Evolutionary conservation across 2,888 invertebrate species (phyloP).

Genomic region (Pachliopta kotzebuea): DNA sequence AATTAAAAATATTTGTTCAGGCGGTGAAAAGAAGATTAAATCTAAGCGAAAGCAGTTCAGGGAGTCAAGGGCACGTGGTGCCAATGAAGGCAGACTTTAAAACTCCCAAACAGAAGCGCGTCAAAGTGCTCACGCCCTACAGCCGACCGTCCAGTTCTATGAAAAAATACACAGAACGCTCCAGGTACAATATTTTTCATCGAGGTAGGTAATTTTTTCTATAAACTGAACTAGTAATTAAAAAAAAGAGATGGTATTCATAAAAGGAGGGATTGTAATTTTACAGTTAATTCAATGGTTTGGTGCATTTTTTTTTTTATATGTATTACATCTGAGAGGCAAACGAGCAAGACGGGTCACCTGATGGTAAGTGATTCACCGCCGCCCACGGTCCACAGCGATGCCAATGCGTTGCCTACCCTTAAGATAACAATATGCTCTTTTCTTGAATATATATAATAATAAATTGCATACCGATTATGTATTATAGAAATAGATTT

Average conservation of each 20-base stretch:
- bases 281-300: constrained; percentile 5
- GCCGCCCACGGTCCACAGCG: too few relatives aligned
- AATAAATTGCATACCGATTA: too few relatives aligned
- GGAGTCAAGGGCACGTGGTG: constrained; percentile 80
- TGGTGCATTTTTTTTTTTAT: neutral
- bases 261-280: neutral
- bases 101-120: constrained; percentile 81
- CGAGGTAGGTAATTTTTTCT: constrained; percentile 51
- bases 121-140: constrained; percentile 72
- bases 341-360: too few relatives aligned
- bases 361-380: too few relatives aligned
- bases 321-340: too few relatives aligned
- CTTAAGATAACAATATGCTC: too few relatives aligned
- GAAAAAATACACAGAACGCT: constrained; percentile 78
- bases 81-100: constrained; percentile 84
- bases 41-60: constrained; percentile 82
- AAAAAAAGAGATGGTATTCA: neutral
- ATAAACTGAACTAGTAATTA: constrained; percentile 7
- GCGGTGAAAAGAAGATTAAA: constrained; percentile 92
- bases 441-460: too few relatives aligned
- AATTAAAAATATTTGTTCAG: constrained; percentile 51
- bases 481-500: too few relatives aligned
- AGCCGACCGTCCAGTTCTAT: constrained; percentile 78
- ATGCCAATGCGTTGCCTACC: too few relatives aligned
- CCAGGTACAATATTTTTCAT: constrained; percentile 61